Evolutionary conservation across 1,140 invertebrate genomes (phyloP).

Genomic region (Saccostrea cuccullata): DNA sequence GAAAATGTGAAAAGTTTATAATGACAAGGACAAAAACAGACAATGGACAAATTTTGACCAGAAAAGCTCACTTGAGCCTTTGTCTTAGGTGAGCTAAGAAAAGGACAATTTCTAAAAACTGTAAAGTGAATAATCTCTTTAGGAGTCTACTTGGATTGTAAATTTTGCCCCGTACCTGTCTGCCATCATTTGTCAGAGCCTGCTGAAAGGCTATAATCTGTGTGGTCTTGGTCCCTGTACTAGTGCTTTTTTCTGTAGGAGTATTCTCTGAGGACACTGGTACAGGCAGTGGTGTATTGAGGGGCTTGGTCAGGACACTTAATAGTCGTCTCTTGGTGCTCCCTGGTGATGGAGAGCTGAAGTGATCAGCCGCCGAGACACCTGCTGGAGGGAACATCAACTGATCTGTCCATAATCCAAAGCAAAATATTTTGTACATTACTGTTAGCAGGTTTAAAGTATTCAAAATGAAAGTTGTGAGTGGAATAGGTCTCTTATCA

Average conservation of each 20-base stretch:
- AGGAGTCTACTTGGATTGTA: neutral
- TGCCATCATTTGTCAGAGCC: conserved; percentile 70
- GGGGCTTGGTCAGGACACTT: conserved; percentile 47
- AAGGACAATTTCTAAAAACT: neutral
- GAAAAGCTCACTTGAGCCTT: too few relatives aligned
- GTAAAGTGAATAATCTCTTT: neutral
- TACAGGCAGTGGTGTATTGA: conserved; percentile 28
- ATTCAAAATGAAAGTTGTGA: neutral
- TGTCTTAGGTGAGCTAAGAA: too few relatives aligned
- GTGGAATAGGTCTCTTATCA: too few relatives aligned
- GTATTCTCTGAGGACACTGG: conserved; percentile 38
- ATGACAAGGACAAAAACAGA: too few relatives aligned
- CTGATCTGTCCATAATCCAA: conserved; percentile 64
- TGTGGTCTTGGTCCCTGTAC: neutral
- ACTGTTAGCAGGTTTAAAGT: neutral
- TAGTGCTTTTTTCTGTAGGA: conserved; percentile 17
- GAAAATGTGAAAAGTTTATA: too few relatives aligned
- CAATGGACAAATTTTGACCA: too few relatives aligned
- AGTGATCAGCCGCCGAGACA: conserved; percentile 74
- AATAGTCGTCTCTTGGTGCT: conserved; percentile 77
- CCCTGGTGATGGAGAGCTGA: conserved; percentile 77
- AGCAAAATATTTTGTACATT: neutral
- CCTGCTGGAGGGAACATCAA: conserved; percentile 73
- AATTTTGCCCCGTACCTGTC: conserved; percentile 61
- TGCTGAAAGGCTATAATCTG: conserved; percentile 70